Conservation (phyloP, 2,797 vertebrate species). For the Danio choprae region DNA sequence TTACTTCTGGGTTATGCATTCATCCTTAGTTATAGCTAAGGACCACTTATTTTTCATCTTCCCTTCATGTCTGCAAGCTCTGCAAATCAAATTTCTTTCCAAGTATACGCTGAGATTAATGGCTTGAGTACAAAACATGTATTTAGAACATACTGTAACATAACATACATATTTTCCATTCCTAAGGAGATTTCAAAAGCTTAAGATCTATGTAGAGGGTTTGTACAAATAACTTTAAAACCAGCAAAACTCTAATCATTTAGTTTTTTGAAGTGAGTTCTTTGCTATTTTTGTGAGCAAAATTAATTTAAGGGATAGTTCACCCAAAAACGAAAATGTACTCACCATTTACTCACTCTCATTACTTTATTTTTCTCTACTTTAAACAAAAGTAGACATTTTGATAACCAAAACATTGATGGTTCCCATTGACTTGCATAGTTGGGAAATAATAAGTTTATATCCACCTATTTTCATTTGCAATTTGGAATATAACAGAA, state of each 20-base stretch:
- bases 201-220: not conserved
- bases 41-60: not conserved
- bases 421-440: too few relatives aligned
- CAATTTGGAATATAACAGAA: too few relatives aligned
- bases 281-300: not conserved
- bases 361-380: too few relatives aligned
- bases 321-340: too few relatives aligned
- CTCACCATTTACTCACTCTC: too few relatives aligned
- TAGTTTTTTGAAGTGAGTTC: not conserved
- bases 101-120: not conserved
- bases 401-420: too few relatives aligned
- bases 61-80: not conserved
- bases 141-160: not conserved
- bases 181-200: conserved; percentile 16
- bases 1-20: not conserved
- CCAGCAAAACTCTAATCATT: not conserved
- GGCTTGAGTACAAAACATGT: not conserved
- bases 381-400: too few relatives aligned
- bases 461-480: too few relatives aligned
- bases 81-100: not conserved
- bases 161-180: conserved; percentile 9
- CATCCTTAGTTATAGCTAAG: not conserved
- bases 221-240: conserved; percentile 11
- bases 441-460: too few relatives aligned
- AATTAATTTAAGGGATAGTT: too few relatives aligned